Conservation (phyloP, 2,888 invertebrate genomes). For the Eristalinus aeneus region DNA sequence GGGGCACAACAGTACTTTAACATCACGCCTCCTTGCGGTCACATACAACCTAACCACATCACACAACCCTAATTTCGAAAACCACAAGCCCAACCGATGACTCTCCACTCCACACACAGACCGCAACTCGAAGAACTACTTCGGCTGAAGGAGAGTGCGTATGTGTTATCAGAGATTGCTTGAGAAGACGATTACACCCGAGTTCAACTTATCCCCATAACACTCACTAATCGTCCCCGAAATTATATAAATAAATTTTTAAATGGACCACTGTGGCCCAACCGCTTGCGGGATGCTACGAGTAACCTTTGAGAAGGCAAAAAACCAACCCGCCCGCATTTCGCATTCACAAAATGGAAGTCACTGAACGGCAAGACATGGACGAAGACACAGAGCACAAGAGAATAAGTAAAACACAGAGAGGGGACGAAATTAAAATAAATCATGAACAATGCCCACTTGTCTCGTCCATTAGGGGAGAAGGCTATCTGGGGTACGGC, state of each 20-base stretch:
- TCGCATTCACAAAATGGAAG: slow-evolving; percentile 14
- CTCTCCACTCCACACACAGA: background rate
- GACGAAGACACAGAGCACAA: background rate
- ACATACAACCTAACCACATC: background rate
- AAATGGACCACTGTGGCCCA: slow-evolving; percentile 33
- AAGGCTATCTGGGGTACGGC: slow-evolving; percentile 48
- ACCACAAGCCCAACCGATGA: background rate
- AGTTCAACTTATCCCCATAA: slow-evolving; percentile 44
- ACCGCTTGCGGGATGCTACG: slow-evolving; percentile 15
- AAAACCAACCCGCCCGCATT: slow-evolving; percentile 1
- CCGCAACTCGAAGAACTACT: slow-evolving; percentile 1
- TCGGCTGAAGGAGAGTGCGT: slow-evolving; percentile 1
- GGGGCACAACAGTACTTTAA: background rate
- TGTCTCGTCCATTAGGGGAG: slow-evolving; percentile 67
- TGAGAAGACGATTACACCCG: slow-evolving; percentile 14
- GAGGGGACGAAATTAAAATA: slow-evolving; percentile 57
- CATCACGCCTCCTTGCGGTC: background rate
- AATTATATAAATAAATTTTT: slow-evolving; percentile 58
- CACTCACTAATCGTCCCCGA: slow-evolving; percentile 51
- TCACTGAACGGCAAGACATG: background rate
- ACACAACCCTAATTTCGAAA: background rate
- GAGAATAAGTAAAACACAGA: background rate
- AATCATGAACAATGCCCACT: slow-evolving; percentile 71
- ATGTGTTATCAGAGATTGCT: slow-evolving; percentile 1
- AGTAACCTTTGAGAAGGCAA: slow-evolving; percentile 25